Evolutionary conservation across 2,113 vertebrate species (phyloP), one percentile per base, ranked within the genome.

Genomic region (Gavia stellata): DNA sequence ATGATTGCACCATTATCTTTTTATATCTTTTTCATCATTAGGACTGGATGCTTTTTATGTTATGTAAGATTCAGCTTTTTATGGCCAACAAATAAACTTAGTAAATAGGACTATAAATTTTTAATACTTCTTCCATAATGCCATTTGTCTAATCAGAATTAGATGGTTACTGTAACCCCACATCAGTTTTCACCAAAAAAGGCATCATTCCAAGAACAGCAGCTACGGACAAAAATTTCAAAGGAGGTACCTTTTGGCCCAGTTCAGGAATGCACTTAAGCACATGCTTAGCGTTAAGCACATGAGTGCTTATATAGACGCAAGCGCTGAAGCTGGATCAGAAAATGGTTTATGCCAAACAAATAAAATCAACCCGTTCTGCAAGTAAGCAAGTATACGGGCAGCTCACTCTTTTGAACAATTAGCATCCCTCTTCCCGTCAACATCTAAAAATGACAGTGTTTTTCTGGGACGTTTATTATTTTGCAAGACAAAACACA

Each of bases 31-130:
- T 97, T 97, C 98, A 97, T 98, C 95, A 71, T 97, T 93, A 86
- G 97, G 88, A 97, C 87, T 96, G 92, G 93, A 94, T 93, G 91
- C 62, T 95, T 97, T 92, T 97, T 84, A 82, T 61, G 80, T 97
- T 96, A 97, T 97, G 96, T 97, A 98, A 98, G 98, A 97, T 97
- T 97, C 94, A 97, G 95, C 83, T 97, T 96, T 97, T 96, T 95
- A 96, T 47, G 88, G 89, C 92, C 97, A 97, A 97, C 96, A 97
- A 95, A 98, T 95, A 97, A 97, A 97, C 96, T 96, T 97, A 86
- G 97, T 92, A 96, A 98, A 96, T 96, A 97, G 97, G 93, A 86
- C 98, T 97, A 96, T 98, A 97, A 98, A 98, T 98, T 98, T 98
- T 98, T 98, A 98, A 98, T 98, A 97, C 83, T 96, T 97, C 88